phyloP scores from a whole-genome alignment of 2,113 vertebrate species.

The Microcebus ravelobensis region DNA sequence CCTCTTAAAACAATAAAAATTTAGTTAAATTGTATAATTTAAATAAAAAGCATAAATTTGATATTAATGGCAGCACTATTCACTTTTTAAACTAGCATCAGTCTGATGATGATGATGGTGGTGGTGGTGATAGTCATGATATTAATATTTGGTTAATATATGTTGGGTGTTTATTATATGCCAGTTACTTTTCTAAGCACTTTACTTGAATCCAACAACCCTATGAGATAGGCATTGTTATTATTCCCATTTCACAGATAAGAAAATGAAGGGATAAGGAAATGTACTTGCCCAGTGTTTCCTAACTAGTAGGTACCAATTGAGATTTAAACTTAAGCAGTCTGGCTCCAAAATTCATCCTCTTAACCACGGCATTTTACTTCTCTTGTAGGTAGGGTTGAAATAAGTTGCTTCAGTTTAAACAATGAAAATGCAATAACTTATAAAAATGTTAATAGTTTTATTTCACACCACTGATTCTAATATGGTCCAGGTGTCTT shows the following conservation, averaged over 20 bases:
- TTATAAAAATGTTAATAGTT: background rate
- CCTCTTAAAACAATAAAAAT: background rate
- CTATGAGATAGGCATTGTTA: background rate
- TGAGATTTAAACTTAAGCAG: background rate
- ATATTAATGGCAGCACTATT: background rate
- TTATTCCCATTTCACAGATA: background rate
- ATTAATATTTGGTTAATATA: background rate
- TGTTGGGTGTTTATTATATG: background rate
- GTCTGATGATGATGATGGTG: background rate
- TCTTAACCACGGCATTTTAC: background rate
- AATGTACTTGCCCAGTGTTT: background rate
- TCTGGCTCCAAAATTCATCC: background rate
- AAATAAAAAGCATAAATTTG: constrained; percentile 12
- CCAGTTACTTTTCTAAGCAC: background rate
- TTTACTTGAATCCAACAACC: background rate
- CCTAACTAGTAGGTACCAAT: background rate
- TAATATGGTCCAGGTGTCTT: background rate
- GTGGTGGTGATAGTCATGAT: background rate
- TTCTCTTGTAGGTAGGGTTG: background rate
- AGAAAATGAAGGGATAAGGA: background rate
- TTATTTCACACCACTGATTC: background rate
- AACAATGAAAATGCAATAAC: background rate
- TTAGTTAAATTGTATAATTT: background rate
- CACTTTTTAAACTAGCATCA: background rate
- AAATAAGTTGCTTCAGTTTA: background rate